phyloP scores from a whole-genome alignment of 2,797 vertebrate genomes.

The Acrocephalus scirpaceus region DNA sequence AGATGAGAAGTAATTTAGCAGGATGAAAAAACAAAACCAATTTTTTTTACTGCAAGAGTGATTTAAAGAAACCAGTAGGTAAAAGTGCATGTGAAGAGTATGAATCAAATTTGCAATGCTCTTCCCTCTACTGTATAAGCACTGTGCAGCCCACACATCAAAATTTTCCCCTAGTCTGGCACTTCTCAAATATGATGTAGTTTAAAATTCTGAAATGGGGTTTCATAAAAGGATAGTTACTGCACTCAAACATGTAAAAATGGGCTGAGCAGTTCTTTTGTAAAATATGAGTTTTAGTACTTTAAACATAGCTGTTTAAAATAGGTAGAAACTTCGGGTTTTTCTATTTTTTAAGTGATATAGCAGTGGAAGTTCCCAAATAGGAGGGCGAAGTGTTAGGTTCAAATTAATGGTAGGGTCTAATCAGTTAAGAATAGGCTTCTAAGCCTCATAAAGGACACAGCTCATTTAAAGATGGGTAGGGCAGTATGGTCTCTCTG shows the following conservation, averaged over 20 bases:
- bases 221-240: not conserved
- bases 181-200: slow-evolving; percentile 21
- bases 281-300: not conserved
- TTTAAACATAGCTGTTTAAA: not conserved
- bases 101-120: slow-evolving; percentile 22
- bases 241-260: not conserved
- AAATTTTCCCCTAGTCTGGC: slow-evolving; percentile 34
- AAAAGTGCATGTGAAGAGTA: not conserved
- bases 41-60: not conserved
- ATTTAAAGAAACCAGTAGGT: slow-evolving; percentile 1
- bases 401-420: not conserved
- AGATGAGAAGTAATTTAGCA: not conserved
- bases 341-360: not conserved
- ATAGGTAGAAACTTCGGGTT: not conserved
- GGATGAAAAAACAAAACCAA: not conserved
- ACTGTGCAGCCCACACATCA: slow-evolving; percentile 11
- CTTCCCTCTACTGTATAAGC: not conserved
- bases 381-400: not conserved
- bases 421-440: not conserved
- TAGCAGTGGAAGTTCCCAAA: not conserved
- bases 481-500: not conserved
- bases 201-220: not conserved
- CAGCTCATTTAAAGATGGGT: not conserved
- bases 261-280: not conserved
- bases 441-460: not conserved